Conservation (phyloP, 2,113 vertebrate species). For the Hystrix brachyura region DNA sequence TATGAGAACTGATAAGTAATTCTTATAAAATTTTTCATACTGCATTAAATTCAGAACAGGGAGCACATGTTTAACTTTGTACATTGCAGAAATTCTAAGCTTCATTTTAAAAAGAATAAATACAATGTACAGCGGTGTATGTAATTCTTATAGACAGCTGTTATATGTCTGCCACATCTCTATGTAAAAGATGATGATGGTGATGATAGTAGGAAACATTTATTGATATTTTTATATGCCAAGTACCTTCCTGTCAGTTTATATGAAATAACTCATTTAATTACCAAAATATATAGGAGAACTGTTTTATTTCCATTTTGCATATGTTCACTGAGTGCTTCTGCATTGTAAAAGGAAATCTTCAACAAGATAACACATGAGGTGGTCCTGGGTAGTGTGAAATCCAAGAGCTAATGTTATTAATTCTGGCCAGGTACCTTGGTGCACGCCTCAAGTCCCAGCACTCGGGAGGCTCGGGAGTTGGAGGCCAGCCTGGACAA, state of each 20-base stretch:
- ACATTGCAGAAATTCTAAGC: neutral
- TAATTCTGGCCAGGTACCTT: neutral
- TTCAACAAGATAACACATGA: neutral
- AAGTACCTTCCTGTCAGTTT: slow-evolving; percentile 11
- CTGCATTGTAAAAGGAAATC: neutral
- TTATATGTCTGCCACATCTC: neutral
- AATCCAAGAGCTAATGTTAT: neutral
- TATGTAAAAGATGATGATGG: neutral
- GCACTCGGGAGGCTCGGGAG: neutral
- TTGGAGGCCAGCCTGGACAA: neutral
- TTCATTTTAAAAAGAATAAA: slow-evolving; percentile 14
- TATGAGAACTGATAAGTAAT: slow-evolving; percentile 30
- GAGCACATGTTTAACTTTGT: slow-evolving; percentile 44
- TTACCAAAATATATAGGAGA: neutral
- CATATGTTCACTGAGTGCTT: neutral
- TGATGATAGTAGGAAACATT: neutral
- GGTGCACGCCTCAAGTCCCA: neutral
- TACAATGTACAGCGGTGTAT: neutral
- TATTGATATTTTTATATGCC: neutral
- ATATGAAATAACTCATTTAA: neutral
- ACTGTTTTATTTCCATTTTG: neutral
- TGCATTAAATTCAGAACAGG: slow-evolving; percentile 12
- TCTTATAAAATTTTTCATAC: neutral
- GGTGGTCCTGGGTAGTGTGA: neutral
- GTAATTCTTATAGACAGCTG: neutral